These are phyloP conservation scores for Abrostola triplasia DNA, from an alignment of 2,888 invertebrate genomes.

Conservation along the genomic window DNA sequence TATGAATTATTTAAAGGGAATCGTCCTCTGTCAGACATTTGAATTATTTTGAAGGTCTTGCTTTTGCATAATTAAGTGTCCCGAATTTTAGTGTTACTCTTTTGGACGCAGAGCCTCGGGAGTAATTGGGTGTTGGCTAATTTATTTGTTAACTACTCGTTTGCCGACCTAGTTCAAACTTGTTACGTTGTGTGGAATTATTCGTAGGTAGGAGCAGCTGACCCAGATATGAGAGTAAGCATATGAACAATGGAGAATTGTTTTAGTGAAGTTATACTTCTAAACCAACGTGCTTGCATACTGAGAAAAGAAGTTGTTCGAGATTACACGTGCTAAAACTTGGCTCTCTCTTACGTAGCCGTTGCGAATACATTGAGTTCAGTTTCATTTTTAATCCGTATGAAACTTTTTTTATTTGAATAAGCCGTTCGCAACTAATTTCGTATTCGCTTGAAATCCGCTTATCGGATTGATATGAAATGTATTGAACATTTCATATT, in stretches of 20 bases:
- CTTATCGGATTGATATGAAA: constrained; percentile 4
- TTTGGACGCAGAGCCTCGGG: constrained; percentile 53
- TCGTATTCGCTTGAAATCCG: constrained; percentile 8
- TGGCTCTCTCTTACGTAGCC: constrained; percentile 6
- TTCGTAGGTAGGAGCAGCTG: constrained; percentile 18
- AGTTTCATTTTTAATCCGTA: background rate
- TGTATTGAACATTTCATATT: background rate
- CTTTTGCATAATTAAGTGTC: constrained; percentile 77
- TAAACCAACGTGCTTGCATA: constrained; percentile 18
- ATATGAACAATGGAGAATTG: constrained; percentile 20
- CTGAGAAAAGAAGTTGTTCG: constrained; percentile 11
- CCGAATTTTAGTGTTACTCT: constrained; percentile 65
- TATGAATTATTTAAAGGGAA: constrained; percentile 82
- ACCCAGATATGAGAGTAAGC: constrained; percentile 25
- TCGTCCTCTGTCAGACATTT: constrained; percentile 77
- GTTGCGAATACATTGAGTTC: constrained; percentile 14
- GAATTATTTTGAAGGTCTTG: constrained; percentile 81
- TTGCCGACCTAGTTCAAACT: constrained; percentile 39
- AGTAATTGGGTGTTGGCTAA: constrained; percentile 46
- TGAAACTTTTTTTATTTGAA: background rate
- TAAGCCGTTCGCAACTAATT: constrained; percentile 8
- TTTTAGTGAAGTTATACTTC: constrained; percentile 31
- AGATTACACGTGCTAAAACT: constrained; percentile 8
- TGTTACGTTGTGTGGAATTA: constrained; percentile 20
- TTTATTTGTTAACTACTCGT: constrained; percentile 47